phyloP scores from a whole-genome alignment of 2,888 invertebrate genomes.

The Limnephilus lunatus region DNA sequence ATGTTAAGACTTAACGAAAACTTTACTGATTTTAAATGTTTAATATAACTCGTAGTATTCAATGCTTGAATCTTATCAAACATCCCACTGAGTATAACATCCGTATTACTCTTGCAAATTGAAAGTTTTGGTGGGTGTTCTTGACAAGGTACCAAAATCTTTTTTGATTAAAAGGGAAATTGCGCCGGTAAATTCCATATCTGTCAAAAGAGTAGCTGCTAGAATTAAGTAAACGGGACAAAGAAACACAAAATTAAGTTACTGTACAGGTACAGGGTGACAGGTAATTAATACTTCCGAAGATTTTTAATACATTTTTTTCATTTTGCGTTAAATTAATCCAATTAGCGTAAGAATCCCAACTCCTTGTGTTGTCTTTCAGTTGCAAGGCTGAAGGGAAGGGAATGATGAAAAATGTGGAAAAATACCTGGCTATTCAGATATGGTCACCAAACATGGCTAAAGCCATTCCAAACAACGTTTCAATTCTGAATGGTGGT shows the following conservation, averaged over 20 bases:
- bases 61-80: no score
- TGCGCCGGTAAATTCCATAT: background rate
- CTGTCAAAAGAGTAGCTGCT: background rate
- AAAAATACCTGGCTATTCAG: no score
- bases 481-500: no score
- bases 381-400: no score
- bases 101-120: background rate
- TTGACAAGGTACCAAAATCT: background rate
- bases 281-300: conserved; percentile 51
- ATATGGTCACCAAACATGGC: no score
- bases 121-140: background rate
- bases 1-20: no score
- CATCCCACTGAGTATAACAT: background rate
- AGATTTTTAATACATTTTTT: conserved; percentile 53
- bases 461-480: no score
- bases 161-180: background rate
- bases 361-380: no score
- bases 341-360: no score
- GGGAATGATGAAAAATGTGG: no score
- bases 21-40: no score
- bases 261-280: background rate
- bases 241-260: background rate
- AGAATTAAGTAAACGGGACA: background rate
- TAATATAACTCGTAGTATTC: no score
- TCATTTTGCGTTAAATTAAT: conserved; percentile 34